Conservation (phyloP, 2,797 vertebrate genomes). For the Selene dorsalis region DNA sequence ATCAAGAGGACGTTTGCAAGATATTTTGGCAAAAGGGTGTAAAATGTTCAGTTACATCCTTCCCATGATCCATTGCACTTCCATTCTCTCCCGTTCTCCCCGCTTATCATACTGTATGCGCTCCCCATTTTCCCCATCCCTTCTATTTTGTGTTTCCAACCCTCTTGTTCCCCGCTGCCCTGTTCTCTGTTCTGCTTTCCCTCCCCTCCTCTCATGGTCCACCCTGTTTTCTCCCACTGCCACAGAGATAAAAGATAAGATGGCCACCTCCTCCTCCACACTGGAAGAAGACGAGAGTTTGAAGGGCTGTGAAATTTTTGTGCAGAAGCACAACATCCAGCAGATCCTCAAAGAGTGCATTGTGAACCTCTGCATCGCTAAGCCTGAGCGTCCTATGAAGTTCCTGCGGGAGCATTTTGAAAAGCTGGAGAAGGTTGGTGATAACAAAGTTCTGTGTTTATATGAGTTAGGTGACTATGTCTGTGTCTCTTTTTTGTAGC, state of each 20-base stretch:
- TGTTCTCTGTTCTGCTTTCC: slow-evolving; percentile 38
- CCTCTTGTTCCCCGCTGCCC: slow-evolving; percentile 6
- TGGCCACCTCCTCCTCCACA: slow-evolving; percentile 91
- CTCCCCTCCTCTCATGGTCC: slow-evolving; percentile 70
- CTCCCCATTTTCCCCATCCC: slow-evolving; percentile 38
- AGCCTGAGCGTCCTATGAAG: slow-evolving; percentile 95
- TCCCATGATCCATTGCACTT: slow-evolving; percentile 15
- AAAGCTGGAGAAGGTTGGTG: slow-evolving; percentile 96
- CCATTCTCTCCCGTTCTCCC: not conserved
- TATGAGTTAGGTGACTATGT: slow-evolving; percentile 21
- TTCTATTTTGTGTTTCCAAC: slow-evolving; percentile 36
- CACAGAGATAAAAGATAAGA: slow-evolving; percentile 88
- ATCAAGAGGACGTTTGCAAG: slow-evolving; percentile 8
- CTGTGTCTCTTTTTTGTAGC: slow-evolving; percentile 30
- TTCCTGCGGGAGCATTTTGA: slow-evolving; percentile 98
- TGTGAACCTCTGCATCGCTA: slow-evolving; percentile 94
- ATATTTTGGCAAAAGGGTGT: slow-evolving; percentile 30
- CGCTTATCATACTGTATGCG: slow-evolving; percentile 21
- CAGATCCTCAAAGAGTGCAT: slow-evolving; percentile 98
- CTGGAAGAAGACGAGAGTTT: slow-evolving; percentile 95
- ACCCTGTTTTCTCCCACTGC: slow-evolving; percentile 75
- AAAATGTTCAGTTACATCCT: slow-evolving; percentile 32
- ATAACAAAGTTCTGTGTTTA: slow-evolving; percentile 44
- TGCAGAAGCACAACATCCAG: slow-evolving; percentile 96
- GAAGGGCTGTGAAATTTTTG: slow-evolving; percentile 95